A percentile compares a stretch with the other conserved stretches of the same genome.
Evolutionary conservation across 2,888 invertebrate genomes (phyloP).

Genomic region (Mechanitis mazaeus): DNA sequence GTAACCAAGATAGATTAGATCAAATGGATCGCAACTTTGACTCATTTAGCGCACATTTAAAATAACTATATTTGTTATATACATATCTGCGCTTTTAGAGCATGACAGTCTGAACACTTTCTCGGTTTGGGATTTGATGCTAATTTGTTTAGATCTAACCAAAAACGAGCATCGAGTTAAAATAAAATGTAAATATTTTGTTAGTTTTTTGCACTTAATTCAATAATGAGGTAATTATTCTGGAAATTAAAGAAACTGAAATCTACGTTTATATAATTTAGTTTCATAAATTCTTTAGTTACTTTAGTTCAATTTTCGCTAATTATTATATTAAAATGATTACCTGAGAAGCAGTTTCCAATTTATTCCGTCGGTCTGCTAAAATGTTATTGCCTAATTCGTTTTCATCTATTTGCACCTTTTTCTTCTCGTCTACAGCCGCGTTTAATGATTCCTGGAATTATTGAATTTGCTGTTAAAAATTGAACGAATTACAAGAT

Average conservation of each 20-base stretch:
- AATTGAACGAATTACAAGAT: conserved; percentile 1
- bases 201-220: not conserved
- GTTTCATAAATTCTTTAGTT: too few relatives aligned
- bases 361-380: conserved; percentile 66
- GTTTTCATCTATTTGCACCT: conserved; percentile 61
- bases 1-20: conserved; percentile 16
- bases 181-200: not conserved
- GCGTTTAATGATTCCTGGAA: conserved; percentile 64
- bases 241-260: too few relatives aligned
- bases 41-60: too few relatives aligned
- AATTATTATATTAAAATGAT: conserved; percentile 11
- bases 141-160: not conserved
- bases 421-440: conserved; percentile 65
- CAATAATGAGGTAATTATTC: not conserved
- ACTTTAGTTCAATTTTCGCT: too few relatives aligned
- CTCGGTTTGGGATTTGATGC: conserved; percentile 16
- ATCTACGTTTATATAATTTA: too few relatives aligned
- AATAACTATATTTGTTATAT: not conserved
- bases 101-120: conserved; percentile 26
- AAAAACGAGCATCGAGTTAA: too few relatives aligned
- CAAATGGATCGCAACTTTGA: conserved; percentile 14
- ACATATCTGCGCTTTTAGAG: conserved; percentile 19
- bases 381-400: conserved; percentile 64
- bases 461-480: not conserved
- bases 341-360: conserved; percentile 78